Evolutionary conservation across 2,888 invertebrate species (phyloP), one percentile per base, ranked within the genome.

Genomic region (Electrophaes corylata): DNA sequence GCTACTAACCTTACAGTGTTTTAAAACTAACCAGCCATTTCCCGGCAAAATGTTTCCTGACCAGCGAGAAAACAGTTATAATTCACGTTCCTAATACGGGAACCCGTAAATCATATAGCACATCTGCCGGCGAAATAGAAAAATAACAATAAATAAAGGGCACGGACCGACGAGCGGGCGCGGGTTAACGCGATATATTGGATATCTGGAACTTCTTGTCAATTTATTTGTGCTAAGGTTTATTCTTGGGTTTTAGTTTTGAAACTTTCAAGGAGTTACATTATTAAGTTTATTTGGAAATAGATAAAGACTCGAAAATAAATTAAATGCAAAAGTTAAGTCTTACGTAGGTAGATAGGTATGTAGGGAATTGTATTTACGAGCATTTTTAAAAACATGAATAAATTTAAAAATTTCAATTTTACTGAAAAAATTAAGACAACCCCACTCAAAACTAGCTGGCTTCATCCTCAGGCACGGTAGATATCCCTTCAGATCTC

Each of bases 81-180:
- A 84, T 85, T 88, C 84, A 83, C 81, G 79, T 81, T 80, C 79
- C 83, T 88, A 91, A 91, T 90, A 90, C 88, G 77, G 72, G 72
- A 75, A 70, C 69, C 77, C 83, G 91, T 91, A 91, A 91, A 91
- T 91, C 91, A 91, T 80, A 66, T 72, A 83, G 86, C 86, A 90
- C 91, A 91, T 91, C 91, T 91, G 91, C 91, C 86, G 84, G 77
- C 84, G 81, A 91, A 91, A 91, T 91, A 91, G 91, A 91, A 91
- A 91, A 91, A 91, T 91, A 91, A 91, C 91, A 91, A 91, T 91
- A 91, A 91, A 91, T 91, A 90, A 82, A 57, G 67, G 68, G 65
- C 58, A 61, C 52, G 55, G 60, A 59, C 64, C 55, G 49, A 47
- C 56, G 56, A 61, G 67, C 69, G 66, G 60, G 67, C 71, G 70